These are phyloP conservation scores for Drosophila aldrichi DNA, from an alignment of 2,888 invertebrate genomes.

Conservation along the genomic window DNA sequence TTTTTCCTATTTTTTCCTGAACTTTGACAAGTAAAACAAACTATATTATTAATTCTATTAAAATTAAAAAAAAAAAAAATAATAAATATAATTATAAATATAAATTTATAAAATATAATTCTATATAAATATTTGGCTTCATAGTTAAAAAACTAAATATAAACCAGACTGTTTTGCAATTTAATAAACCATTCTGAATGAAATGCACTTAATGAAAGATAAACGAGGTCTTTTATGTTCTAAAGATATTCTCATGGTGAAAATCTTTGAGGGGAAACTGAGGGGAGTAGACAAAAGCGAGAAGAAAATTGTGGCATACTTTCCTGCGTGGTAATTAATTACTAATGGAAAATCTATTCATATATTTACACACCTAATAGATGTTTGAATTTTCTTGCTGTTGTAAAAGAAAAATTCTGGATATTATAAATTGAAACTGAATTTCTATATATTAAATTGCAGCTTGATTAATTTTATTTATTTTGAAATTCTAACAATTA, in stretches of 20 bases:
- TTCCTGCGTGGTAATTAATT: constrained; percentile 24
- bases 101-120: no score
- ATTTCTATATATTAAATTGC: no score
- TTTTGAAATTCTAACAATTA: not conserved
- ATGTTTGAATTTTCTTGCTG: not conserved
- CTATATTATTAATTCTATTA: no score
- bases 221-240: no score
- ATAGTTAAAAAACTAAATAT: not conserved
- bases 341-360: not conserved
- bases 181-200: not conserved
- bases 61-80: no score
- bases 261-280: not conserved
- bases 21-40: no score
- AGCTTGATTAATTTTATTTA: not conserved
- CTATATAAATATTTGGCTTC: no score
- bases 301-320: constrained; percentile 27
- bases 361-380: no score
- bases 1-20: no score
- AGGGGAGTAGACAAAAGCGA: not conserved
- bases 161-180: not conserved
- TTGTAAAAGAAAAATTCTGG: not conserved
- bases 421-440: no score
- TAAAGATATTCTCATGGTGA: not conserved
- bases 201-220: not conserved
- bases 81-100: no score